These are phyloP conservation scores for Choloepus hoffmanni DNA, from an alignment of 2,113 vertebrate genomes.

Conservation along the genomic window DNA sequence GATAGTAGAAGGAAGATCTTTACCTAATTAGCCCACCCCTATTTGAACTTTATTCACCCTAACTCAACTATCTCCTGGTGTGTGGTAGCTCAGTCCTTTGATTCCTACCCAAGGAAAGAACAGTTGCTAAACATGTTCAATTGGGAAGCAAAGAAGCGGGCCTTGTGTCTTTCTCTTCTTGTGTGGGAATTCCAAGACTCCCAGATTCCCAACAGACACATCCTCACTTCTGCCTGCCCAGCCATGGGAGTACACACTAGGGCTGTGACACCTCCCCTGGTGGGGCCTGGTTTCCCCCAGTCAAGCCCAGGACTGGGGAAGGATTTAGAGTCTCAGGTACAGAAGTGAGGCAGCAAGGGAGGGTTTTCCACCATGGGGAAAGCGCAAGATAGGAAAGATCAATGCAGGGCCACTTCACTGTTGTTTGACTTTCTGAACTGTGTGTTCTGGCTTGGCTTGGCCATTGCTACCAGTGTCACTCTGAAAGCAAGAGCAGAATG, in stretches of 20 bases:
- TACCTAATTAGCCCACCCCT: neutral
- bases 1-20: neutral
- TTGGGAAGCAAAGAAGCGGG: neutral
- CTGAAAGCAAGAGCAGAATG: neutral
- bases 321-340: conserved; percentile 64
- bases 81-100: neutral
- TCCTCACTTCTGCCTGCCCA: neutral
- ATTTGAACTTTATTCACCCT: neutral
- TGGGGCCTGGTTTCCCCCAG: conserved; percentile 29
- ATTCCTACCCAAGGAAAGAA: neutral
- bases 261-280: neutral
- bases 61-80: neutral
- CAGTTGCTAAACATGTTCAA: neutral
- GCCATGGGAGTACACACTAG: neutral
- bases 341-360: conserved; percentile 33
- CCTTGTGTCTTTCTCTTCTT: neutral
- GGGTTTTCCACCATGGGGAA: neutral
- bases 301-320: conserved; percentile 74
- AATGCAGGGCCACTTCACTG: conserved; percentile 35
- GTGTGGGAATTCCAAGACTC: neutral
- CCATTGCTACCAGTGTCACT: neutral
- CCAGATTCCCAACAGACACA: neutral
- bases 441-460: neutral
- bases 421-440: neutral
- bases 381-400: conserved; percentile 12